A percentile compares a stretch with the other conserved stretches of the same genome.
Conservation (phyloP, 2,113 vertebrate species). For the Microcebus lehilahytsara region DNA sequence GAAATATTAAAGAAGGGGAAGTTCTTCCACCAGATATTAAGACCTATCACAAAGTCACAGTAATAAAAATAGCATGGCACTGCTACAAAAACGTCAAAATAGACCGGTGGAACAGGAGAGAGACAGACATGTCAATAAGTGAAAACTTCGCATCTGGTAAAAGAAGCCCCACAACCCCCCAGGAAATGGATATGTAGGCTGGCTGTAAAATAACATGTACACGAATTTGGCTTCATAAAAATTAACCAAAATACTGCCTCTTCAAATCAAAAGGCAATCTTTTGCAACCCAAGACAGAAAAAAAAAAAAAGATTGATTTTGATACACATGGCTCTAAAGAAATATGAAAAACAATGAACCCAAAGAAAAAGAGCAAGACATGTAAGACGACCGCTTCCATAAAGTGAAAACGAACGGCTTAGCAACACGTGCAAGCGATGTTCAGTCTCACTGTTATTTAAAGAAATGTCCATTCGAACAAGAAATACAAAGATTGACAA, state of each 20-base stretch:
- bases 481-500: too few species aligned
- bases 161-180: not conserved
- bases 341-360: too few species aligned
- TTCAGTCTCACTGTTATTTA: too few species aligned
- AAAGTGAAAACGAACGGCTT: too few species aligned
- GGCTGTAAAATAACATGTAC: not conserved
- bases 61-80: not conserved
- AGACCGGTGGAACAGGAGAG: not conserved
- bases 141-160: not conserved
- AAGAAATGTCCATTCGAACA: too few species aligned
- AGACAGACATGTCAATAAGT: not conserved
- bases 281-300: too few species aligned
- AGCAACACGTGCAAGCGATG: too few species aligned
- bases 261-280: not conserved
- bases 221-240: not conserved
- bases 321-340: too few species aligned
- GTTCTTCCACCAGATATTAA: not conserved
- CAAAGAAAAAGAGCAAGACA: too few species aligned
- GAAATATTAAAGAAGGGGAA: not conserved
- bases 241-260: not conserved
- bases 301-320: too few species aligned
- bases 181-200: too few species aligned
- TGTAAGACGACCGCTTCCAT: too few species aligned
- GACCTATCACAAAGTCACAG: not conserved
- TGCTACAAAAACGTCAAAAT: not conserved